These are phyloP conservation scores for Metacarcinus magister DNA, from an alignment of 2,888 invertebrate genomes.

Conservation along the genomic window DNA sequence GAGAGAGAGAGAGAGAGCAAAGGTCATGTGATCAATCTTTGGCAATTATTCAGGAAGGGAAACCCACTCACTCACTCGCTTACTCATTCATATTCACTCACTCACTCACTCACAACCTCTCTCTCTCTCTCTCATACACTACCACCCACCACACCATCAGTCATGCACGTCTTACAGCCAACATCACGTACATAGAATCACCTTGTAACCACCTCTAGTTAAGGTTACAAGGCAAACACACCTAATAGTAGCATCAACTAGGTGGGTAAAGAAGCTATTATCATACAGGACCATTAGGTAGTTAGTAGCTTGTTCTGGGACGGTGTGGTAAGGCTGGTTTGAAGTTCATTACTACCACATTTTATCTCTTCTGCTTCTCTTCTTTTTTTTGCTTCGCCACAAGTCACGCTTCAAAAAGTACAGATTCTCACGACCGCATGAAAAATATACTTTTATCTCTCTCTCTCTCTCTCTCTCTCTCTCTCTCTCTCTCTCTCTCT, in stretches of 20 bases:
- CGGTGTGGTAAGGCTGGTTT: too few relatives aligned
- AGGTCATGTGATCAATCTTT: not conserved
- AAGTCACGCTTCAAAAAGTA: not conserved
- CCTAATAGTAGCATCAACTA: not conserved
- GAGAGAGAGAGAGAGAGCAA: conserved; percentile 29
- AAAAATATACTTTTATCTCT: not conserved
- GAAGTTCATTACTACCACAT: too few relatives aligned
- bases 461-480: not conserved
- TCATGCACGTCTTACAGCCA: not conserved
- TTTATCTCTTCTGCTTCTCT: too few relatives aligned
- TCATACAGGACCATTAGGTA: too few relatives aligned
- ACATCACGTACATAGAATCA: not conserved
- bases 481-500: conserved; percentile 53
- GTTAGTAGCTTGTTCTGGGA: too few relatives aligned
- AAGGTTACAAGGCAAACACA: not conserved
- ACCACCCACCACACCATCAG: not conserved
- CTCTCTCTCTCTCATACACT: not conserved
- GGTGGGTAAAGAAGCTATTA: too few relatives aligned
- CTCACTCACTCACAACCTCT: not conserved
- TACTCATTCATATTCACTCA: not conserved
- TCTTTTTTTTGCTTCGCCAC: not conserved
- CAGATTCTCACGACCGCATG: not conserved
- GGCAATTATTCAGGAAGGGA: not conserved
- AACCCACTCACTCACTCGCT: not conserved
- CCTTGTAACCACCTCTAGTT: not conserved